Base-by-base conservation (phyloP, 2,113 vertebrate species). In the Garra rufa region DNA sequence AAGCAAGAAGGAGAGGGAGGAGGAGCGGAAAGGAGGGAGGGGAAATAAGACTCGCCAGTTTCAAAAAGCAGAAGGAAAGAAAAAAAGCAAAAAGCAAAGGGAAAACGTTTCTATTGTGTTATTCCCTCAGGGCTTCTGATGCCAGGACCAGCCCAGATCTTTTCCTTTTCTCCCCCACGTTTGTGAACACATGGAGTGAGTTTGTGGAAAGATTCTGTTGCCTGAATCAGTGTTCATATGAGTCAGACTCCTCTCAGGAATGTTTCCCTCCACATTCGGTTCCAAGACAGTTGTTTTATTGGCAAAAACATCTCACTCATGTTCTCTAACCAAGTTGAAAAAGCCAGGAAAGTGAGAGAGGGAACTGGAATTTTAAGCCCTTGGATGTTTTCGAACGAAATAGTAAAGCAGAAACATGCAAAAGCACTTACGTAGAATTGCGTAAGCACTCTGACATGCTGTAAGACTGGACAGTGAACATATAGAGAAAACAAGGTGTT, bases 141-240 rank as follows among this genome's bases (percentile, higher is more conserved):
- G 77, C 43, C 67, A 78, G 77, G 82, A 55, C 83, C 83, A 78
- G 67, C 46, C 83, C 85, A 44, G 77, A 76, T 76, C 73, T 69
- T 73, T 69, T 50, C 43, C 73, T 76, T 70, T 61, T 75, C 28
- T 75, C 43, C 21, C 59, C 38, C 0, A 11, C 73, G 85, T 85
- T 86, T 81, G 88, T 80, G 21, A 21, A 92, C 92, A 91, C 91
- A 91, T 91, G 91, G 90, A 86, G 75, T n/a, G 28, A 90, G 90
- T 90, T 92, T 89, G 88, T 82, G 80, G 81, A 82, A 74, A 81
- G 46, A 82, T 65, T 74, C 83, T 88, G 83, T 76, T 9, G 4
- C 82, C 17, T 78, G 61, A 80, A 48, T 67, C 78, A 67, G 17
- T 67, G 59, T 80, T 46, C 48, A n/a, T 10, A 46, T 74, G 70